Evolutionary conservation across 2,888 invertebrate species (phyloP).

Genomic region (Zele albiditarsus): DNA sequence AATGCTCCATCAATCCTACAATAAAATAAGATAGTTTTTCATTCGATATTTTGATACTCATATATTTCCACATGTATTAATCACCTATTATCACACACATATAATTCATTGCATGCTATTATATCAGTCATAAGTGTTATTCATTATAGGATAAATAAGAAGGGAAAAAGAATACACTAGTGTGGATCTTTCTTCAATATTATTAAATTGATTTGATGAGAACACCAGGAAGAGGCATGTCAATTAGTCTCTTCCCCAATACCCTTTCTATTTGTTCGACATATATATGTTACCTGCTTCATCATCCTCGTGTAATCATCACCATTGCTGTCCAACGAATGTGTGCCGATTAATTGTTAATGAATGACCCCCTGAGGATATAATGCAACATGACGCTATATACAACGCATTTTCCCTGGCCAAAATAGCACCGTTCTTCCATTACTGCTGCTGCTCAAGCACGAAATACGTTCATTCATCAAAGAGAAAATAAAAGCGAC

Average conservation of each 20-base stretch:
- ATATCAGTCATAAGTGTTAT: too few relatives aligned
- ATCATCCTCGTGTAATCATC: conserved; percentile 11
- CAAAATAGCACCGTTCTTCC: conserved; percentile 26
- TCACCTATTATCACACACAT: too few relatives aligned
- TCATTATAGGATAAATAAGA: too few relatives aligned
- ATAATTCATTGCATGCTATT: too few relatives aligned
- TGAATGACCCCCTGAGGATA: conserved; percentile 11
- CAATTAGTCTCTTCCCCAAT: background rate
- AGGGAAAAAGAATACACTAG: background rate
- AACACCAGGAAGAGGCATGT: background rate
- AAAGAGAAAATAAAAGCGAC: conserved; percentile 46
- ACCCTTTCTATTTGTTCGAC: background rate
- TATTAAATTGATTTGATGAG: background rate
- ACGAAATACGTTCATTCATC: conserved; percentile 50
- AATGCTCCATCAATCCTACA: too few relatives aligned
- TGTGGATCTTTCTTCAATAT: background rate
- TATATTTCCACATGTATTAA: too few relatives aligned
- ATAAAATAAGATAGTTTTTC: too few relatives aligned
- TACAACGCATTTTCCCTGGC: conserved; percentile 19
- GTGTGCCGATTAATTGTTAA: conserved; percentile 11
- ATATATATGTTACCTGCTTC: background rate
- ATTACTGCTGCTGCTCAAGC: conserved; percentile 42
- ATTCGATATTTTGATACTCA: too few relatives aligned
- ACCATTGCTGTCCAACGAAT: conserved; percentile 4
- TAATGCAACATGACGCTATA: conserved; percentile 20